These are phyloP conservation scores for Synergus gifuensis DNA, from an alignment of 2,888 invertebrate genomes.

Conservation along the genomic window DNA sequence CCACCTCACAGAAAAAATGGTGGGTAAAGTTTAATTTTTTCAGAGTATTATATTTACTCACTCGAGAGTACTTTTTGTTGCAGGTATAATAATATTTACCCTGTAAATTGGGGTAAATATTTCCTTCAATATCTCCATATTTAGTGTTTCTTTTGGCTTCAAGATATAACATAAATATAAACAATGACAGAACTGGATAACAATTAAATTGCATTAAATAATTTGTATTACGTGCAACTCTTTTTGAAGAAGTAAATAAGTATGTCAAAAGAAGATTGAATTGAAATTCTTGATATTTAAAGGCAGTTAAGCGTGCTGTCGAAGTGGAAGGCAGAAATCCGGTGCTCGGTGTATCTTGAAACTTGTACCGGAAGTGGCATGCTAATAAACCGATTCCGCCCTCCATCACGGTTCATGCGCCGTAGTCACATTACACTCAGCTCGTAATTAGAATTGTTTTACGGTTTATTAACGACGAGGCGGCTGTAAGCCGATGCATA, in stretches of 20 bases:
- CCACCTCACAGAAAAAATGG: too few relatives aligned
- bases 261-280: slow-evolving; percentile 18
- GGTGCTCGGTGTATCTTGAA: slow-evolving; percentile 33
- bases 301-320: slow-evolving; percentile 31
- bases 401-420: slow-evolving; percentile 31
- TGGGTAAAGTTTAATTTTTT: too few relatives aligned
- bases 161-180: too few relatives aligned
- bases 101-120: too few relatives aligned
- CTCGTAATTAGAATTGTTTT: slow-evolving; percentile 71
- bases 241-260: background rate
- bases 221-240: background rate
- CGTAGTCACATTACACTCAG: slow-evolving; percentile 48
- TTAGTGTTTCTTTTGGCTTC: too few relatives aligned
- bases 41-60: too few relatives aligned
- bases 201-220: too few relatives aligned
- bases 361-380: slow-evolving; percentile 41
- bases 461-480: slow-evolving; percentile 65
- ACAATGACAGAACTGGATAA: too few relatives aligned
- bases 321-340: slow-evolving; percentile 39
- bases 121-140: too few relatives aligned
- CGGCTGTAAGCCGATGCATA: slow-evolving; percentile 44
- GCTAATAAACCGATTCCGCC: slow-evolving; percentile 38
- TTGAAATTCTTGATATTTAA: slow-evolving; percentile 32
- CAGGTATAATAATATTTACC: too few relatives aligned
- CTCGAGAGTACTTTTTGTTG: too few relatives aligned